phyloP scores from a whole-genome alignment of 2,797 vertebrate species.

The Picus viridis region DNA sequence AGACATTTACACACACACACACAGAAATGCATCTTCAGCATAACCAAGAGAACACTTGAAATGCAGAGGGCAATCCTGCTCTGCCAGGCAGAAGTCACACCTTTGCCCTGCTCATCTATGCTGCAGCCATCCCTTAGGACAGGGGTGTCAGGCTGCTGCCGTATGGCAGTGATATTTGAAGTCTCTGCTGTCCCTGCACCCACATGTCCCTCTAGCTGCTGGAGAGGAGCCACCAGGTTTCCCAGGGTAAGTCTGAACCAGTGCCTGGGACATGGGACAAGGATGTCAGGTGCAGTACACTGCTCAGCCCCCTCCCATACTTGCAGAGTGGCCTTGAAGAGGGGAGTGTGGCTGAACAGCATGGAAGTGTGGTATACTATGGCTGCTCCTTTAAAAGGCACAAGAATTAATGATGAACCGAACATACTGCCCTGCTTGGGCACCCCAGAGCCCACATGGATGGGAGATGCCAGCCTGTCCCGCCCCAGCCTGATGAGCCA shows the following conservation, averaged over 20 bases:
- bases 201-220: not conserved
- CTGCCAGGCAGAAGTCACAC: not conserved
- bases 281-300: not conserved
- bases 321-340: not conserved
- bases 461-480: not conserved
- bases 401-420: fast-evolving
- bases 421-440: not conserved
- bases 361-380: not conserved
- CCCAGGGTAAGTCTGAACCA: too few species aligned
- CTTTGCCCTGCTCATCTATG: not conserved
- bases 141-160: not conserved
- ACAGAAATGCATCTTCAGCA: not conserved
- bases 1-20: too few species aligned
- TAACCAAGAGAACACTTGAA: not conserved
- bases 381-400: not conserved
- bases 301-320: fast-evolving
- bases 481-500: not conserved
- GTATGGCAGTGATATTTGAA: not conserved
- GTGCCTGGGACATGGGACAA: not conserved
- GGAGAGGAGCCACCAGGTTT: not conserved
- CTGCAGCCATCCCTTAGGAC: not conserved
- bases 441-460: not conserved
- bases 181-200: not conserved
- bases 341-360: not conserved
- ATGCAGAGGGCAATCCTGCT: not conserved